Evolutionary conservation across 2,888 invertebrate genomes (phyloP).

Genomic region (Drosophila melanocephala): DNA sequence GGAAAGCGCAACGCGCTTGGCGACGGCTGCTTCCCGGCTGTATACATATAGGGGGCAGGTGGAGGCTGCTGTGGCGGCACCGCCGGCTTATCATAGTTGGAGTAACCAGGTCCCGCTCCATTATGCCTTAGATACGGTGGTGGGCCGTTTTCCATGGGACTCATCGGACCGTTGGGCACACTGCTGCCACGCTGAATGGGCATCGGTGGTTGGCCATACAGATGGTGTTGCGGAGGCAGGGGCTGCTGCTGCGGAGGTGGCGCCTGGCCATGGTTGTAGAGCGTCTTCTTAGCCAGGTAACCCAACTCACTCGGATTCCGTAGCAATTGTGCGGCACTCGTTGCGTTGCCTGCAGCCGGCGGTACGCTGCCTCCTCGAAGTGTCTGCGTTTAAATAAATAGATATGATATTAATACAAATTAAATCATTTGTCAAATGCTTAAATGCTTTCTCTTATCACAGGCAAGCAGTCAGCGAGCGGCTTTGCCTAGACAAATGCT

Average conservation of each 20-base stretch:
- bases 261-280: conserved; percentile 76
- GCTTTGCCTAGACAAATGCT: not conserved
- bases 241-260: conserved; percentile 66
- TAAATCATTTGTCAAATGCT: not conserved
- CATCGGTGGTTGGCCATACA: conserved; percentile 75
- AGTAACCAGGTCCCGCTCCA: conserved; percentile 61
- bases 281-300: conserved; percentile 78
- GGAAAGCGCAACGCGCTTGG: conserved; percentile 76
- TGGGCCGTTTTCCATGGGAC: conserved; percentile 82
- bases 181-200: conserved; percentile 79
- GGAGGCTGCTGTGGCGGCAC: conserved; percentile 64
- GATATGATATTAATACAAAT: not conserved
- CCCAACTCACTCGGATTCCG: conserved; percentile 83
- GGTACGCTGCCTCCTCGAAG: conserved; percentile 81
- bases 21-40: conserved; percentile 65
- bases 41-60: conserved; percentile 68
- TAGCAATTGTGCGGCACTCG: conserved; percentile 65
- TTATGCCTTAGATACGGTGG: conserved; percentile 68
- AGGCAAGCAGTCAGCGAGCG: not conserved
- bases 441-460: not conserved
- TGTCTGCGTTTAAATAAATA: conserved; percentile 31
- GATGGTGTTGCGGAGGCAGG: conserved; percentile 65
- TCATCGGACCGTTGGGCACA: conserved; percentile 84
- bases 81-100: conserved; percentile 82
- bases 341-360: conserved; percentile 71